These are phyloP conservation scores for Erethizon dorsatum DNA, from an alignment of 2,797 vertebrate genomes.

Conservation along the genomic window DNA sequence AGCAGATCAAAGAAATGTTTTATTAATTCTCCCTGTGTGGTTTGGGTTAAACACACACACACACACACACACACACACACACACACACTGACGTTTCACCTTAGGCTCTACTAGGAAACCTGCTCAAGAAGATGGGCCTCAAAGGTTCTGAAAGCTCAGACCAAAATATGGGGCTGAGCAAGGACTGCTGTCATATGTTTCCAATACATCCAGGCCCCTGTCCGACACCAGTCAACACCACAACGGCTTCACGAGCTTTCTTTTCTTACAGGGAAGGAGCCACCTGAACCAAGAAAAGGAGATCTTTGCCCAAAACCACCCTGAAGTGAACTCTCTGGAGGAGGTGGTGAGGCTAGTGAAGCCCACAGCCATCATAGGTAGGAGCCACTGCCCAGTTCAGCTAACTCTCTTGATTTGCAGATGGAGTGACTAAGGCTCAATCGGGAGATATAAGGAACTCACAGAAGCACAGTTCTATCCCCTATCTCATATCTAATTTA, in stretches of 20 bases:
- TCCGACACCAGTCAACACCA: neutral
- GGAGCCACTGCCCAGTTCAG: constrained; percentile 53
- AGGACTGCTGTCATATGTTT: neutral
- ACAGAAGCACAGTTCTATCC: neutral
- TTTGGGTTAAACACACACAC: neutral
- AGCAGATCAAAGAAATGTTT: constrained; percentile 23
- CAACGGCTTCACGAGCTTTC: neutral
- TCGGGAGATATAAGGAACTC: neutral
- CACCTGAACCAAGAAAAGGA: constrained; percentile 97
- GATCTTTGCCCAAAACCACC: constrained; percentile 96
- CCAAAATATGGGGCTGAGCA: neutral
- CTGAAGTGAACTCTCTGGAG: constrained; percentile 94
- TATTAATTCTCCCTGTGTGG: neutral
- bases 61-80: neutral
- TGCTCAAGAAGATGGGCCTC: neutral
- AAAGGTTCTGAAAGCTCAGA: constrained; percentile 26
- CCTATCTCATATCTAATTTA: neutral
- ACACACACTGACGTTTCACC: neutral
- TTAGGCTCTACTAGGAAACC: constrained; percentile 2
- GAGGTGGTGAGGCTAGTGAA: constrained; percentile 96
- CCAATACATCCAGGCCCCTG: neutral
- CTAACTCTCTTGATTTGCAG: constrained; percentile 68
- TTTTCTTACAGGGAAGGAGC: constrained; percentile 91
- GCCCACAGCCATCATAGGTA: constrained; percentile 97
- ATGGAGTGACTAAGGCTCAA: constrained; percentile 9